Base-by-base conservation (phyloP, 2,113 vertebrate genomes). In the Corvus moneduloides region DNA sequence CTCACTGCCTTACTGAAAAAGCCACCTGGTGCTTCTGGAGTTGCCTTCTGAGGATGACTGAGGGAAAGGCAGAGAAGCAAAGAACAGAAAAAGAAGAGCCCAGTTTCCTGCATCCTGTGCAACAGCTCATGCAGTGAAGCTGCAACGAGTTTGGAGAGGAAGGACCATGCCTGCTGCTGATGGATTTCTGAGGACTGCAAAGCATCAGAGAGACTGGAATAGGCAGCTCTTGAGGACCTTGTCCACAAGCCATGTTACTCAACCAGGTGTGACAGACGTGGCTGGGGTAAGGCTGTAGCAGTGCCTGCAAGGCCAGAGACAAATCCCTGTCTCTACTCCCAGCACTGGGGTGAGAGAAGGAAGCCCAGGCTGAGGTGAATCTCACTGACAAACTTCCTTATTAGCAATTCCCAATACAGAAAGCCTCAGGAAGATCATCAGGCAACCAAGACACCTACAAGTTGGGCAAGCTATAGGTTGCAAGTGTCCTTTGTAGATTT, bases 101-200 rank as follows among this genome's bases (percentile, higher is more conserved):
- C 51, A 9, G 15, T 17, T 83, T 79, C 62, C 80, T 48, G 71
- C 16, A 54, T 10, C 37, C 66, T 2, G 3, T 58, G 52, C n/a
- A 63, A 22, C 44, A 58, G 76, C 24, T 75, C 16, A 6, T 19
- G 13, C 32, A 41, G 59, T 30, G 69, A 33, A 84, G 33, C 27
- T 54, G 62, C 80, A 75, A 26, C 6, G n/a, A 35, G 17, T 37
- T n/a, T 1, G 1, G 58, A 49, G 15, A 6, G 26, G 33, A 52
- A 74, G 21, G 28, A 19, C 0, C 0, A 17, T 2, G 7, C 18
- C 33, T 2, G 0, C 55, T 69, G 33, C 10, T 69, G 75, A 39
- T 16, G 52, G 56, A 48, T 23, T 89, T 43, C n/a, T 35, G 3
- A 4, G 37, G 43, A 28, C 46, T 91, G 48, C 58, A 89, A 49